Conservation (phyloP, 1,140 invertebrate genomes). For the Heliconius nattereri region DNA sequence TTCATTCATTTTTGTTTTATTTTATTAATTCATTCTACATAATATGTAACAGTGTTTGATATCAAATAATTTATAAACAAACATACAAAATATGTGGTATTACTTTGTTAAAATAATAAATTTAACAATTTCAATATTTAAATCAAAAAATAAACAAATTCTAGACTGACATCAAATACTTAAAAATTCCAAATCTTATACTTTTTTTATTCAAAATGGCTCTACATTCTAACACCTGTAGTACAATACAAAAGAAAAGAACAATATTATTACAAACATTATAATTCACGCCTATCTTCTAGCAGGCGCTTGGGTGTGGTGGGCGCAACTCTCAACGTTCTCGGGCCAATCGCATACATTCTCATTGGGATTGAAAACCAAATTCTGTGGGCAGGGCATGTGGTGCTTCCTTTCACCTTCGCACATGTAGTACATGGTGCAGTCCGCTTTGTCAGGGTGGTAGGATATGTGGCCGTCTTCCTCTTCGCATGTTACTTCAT, state of each 20-base stretch:
- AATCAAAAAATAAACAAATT: no score
- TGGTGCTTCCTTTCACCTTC: conserved; percentile 97
- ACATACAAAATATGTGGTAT: no score
- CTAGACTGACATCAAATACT: not conserved
- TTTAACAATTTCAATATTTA: no score
- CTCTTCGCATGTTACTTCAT: conserved; percentile 94
- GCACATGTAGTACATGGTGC: conserved; percentile 97
- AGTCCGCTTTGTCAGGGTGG: conserved; percentile 94
- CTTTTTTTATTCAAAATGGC: not conserved
- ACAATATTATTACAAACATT: not conserved
- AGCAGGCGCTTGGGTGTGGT: conserved; percentile 89
- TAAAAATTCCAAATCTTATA: no score
- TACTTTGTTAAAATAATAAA: no score
- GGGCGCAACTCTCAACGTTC: conserved; percentile 93
- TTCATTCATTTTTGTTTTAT: no score
- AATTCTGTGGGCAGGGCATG: conserved; percentile 97
- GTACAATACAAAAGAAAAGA: not conserved
- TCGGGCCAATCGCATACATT: conserved; percentile 98
- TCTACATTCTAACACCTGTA: not conserved
- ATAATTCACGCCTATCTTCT: conserved; percentile 58
- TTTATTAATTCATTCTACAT: not conserved
- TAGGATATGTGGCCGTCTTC: conserved; percentile 97
- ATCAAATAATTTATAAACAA: no score
- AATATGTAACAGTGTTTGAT: not conserved
- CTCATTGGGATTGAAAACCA: conserved; percentile 96